Percentiles rank a stretch among this genome's conserved stretches.
Conservation (phyloP, 2,888 invertebrate species). For the Agrochola litura region DNA sequence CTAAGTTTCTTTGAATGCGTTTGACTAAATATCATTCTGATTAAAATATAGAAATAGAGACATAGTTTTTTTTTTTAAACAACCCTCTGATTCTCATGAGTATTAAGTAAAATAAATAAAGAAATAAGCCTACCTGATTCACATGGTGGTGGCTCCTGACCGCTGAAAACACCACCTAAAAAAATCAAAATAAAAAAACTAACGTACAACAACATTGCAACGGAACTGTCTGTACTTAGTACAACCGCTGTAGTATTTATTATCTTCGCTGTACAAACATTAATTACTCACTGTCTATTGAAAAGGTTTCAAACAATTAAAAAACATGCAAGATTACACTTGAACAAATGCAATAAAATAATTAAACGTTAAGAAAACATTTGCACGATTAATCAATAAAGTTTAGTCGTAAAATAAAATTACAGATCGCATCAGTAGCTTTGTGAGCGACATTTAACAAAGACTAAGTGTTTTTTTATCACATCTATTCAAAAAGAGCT, state of each 20-base stretch:
- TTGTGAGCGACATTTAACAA: constrained; percentile 17
- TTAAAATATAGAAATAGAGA: too few species aligned
- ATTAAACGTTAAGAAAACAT: constrained; percentile 14
- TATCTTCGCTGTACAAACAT: neutral
- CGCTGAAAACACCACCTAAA: constrained; percentile 15
- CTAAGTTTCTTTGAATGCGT: neutral
- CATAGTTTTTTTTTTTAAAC: too few species aligned
- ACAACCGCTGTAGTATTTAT: constrained; percentile 44
- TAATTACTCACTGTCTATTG: constrained; percentile 32
- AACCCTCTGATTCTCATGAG: too few species aligned
- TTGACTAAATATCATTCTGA: neutral
- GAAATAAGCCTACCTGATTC: constrained; percentile 5
- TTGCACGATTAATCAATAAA: constrained; percentile 47
- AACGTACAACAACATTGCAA: constrained; percentile 47
- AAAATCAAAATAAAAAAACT: constrained; percentile 45
- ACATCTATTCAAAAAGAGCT: too few species aligned
- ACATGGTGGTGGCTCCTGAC: neutral
- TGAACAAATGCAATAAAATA: constrained; percentile 49
- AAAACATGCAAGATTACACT: constrained; percentile 25
- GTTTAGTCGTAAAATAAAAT: constrained; percentile 34
- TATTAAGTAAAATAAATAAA: neutral
- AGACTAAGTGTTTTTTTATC: constrained; percentile 6
- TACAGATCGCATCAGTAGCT: constrained; percentile 4
- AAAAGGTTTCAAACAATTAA: constrained; percentile 47
- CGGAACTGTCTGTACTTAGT: constrained; percentile 6